Conservation (phyloP, 2,797 vertebrate species). For the Sciurus vulgaris region DNA sequence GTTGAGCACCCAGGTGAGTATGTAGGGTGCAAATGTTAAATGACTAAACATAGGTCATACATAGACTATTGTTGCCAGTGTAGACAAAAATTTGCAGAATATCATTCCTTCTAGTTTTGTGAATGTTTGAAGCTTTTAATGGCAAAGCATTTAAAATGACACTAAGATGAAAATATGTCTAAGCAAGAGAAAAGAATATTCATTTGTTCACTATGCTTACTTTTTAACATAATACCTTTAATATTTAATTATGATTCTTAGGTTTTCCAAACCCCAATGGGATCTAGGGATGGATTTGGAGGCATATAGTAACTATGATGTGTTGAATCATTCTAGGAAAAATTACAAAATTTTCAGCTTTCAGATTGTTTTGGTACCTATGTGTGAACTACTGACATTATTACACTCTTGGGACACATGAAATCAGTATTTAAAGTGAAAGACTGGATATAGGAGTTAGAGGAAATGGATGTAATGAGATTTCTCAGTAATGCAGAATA, state of each 20-base stretch:
- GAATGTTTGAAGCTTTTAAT: background rate
- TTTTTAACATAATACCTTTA: background rate
- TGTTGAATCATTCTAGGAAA: background rate
- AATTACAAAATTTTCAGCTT: background rate
- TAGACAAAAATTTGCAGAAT: background rate
- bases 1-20: background rate
- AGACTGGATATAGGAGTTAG: background rate
- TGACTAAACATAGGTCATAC: background rate
- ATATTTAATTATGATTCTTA: background rate
- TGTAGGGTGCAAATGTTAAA: background rate
- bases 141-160: background rate
- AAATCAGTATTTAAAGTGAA: background rate
- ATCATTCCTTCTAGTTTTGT: background rate
- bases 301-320: background rate
- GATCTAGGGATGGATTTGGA: background rate
- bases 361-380: background rate
- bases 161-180: conserved; percentile 17
- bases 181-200: background rate
- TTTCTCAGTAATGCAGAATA: background rate
- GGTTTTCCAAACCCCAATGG: background rate
- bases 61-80: background rate
- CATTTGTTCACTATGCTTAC: background rate
- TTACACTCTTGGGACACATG: background rate
- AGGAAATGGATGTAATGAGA: background rate
- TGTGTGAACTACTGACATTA: background rate